Conservation (phyloP, 2,113 vertebrate genomes). For the Lonchura striata region DNA sequence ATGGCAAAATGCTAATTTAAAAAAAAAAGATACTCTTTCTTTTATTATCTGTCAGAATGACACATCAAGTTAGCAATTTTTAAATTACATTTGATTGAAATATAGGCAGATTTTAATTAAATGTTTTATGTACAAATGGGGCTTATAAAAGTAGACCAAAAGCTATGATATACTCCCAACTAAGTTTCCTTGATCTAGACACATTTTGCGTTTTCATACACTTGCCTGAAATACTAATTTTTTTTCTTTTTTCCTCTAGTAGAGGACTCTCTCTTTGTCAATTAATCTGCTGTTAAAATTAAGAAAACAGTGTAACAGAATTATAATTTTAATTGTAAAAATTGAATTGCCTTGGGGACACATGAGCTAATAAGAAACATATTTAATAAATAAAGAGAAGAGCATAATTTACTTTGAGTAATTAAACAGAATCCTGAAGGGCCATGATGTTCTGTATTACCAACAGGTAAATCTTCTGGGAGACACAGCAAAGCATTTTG, state of each 20-base stretch:
- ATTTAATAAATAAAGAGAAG: background rate
- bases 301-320: background rate
- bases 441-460: background rate
- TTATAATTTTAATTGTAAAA: background rate
- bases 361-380: background rate
- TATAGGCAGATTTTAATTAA: background rate
- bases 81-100: background rate
- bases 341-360: background rate
- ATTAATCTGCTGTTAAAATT: background rate
- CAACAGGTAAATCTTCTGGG: background rate
- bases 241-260: background rate
- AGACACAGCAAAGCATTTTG: background rate
- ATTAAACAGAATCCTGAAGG: constrained; percentile 11
- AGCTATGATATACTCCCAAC: background rate
- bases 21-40: background rate
- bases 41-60: background rate
- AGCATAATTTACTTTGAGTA: background rate
- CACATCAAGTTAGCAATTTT: background rate
- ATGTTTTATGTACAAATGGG: background rate
- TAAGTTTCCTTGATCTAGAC: background rate
- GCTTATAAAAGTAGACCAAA: background rate
- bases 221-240: background rate
- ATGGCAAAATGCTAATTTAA: background rate
- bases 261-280: background rate
- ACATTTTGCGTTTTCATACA: background rate